Evolutionary conservation across 2,888 invertebrate genomes (phyloP), one percentile per base, ranked within the genome.

Genomic region (Yponomeuta plumbellus): DNA sequence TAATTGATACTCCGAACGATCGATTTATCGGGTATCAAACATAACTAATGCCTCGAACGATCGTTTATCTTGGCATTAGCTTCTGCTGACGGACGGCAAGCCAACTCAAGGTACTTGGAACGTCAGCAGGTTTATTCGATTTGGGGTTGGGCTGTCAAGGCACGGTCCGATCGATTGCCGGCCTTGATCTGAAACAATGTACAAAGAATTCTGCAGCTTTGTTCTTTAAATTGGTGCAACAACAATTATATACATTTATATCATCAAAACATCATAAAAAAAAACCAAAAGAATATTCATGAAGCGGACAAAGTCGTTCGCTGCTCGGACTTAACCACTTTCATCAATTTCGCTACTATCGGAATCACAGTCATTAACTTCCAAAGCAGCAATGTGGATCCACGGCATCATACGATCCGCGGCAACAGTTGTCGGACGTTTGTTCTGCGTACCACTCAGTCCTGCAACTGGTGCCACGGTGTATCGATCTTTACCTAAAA

Each of bases 321-420:
- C n/a, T n/a, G n/a, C 57, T n/a, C 6, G 5, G 17, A 57, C 4
- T 57, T 57, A 5, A 57, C 17, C 6, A 11, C 61, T 21, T 21
- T 61, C 21, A 8, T 44, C 40, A 34, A 11, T 4, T 63, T 63
- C 40, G n/a, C 44, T 63, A 20, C 21, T 65, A 23, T 65, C 34
- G 10, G 22, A 52, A 20, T 62, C 21, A n/a, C n/a, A 26, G 23
- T 66, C 68, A 23, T 66, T 21, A 44, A 67, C 13, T 3, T 67
- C 44, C 23, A 67, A 40, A 20, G 66, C 65, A 10, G 67, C 67
- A 23, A 68, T 66, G 44, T 68, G 65, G 34, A 68, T 65, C 68
- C 68, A 68, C 3, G 68, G 68, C 52, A 61, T 59, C 68, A 68
- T 68, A 2, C 68, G 61, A 44, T 66, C 68, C 13, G 68, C 66